phyloP scores from a whole-genome alignment of 2,888 invertebrate species.

The Cantharis rustica region DNA sequence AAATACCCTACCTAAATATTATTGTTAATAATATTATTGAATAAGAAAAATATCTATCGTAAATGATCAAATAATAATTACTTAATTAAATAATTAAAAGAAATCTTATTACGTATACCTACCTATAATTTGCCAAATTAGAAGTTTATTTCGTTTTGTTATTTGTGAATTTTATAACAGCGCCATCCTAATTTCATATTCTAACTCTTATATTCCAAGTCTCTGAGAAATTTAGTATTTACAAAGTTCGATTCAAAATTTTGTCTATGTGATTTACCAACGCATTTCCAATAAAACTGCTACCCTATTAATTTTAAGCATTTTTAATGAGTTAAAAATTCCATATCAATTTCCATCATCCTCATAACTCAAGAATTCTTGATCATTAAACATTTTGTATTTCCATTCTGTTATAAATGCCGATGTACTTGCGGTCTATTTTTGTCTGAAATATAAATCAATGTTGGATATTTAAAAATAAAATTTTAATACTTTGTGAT shows the following conservation, averaged over 20 bases:
- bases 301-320: background rate
- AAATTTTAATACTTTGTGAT: slow-evolving; percentile 33
- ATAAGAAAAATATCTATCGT: background rate
- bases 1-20: no score
- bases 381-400: background rate
- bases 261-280: background rate
- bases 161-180: background rate
- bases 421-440: background rate
- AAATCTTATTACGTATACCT: background rate
- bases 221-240: background rate
- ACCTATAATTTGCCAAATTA: background rate
- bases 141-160: background rate
- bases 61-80: no score
- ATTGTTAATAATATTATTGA: background rate
- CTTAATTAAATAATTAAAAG: background rate
- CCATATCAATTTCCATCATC: background rate
- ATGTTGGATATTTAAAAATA: slow-evolving; percentile 24
- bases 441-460: background rate
- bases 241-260: background rate
- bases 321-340: background rate
- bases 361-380: background rate
- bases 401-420: background rate
- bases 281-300: background rate
- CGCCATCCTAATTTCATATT: background rate
- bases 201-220: no score